phyloP scores from a whole-genome alignment of 2,888 invertebrate species.

The Epirrhoe alternata region DNA sequence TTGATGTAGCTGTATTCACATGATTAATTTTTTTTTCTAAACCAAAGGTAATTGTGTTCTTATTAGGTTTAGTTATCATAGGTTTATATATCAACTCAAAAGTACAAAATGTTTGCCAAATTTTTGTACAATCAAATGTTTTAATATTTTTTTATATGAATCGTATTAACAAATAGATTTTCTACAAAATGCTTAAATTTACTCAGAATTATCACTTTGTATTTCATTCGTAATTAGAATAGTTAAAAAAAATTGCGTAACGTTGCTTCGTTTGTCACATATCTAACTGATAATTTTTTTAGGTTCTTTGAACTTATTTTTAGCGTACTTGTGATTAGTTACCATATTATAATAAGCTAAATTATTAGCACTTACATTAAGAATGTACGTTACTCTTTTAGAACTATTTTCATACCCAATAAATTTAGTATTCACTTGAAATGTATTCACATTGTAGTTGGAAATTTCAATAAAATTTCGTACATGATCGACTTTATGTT shows the following conservation, averaged over 20 bases:
- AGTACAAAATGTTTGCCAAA: slow-evolving; percentile 73
- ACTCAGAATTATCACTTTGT: slow-evolving; percentile 26
- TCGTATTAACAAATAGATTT: slow-evolving; percentile 24
- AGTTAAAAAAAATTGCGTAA: slow-evolving; percentile 24
- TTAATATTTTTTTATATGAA: slow-evolving; percentile 25
- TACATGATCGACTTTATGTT: slow-evolving; percentile 58
- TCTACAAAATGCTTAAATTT: slow-evolving; percentile 25
- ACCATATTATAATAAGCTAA: slow-evolving; percentile 39
- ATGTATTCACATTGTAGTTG: slow-evolving; percentile 60
- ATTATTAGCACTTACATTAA: slow-evolving; percentile 48
- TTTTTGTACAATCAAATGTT: slow-evolving; percentile 51
- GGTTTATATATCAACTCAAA: slow-evolving; percentile 47
- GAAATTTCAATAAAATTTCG: slow-evolving; percentile 65
- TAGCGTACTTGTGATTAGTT: slow-evolving; percentile 47
- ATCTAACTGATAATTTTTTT: slow-evolving; percentile 54
- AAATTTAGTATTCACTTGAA: slow-evolving; percentile 80
- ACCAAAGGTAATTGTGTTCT: slow-evolving; percentile 60
- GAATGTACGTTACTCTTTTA: slow-evolving; percentile 68
- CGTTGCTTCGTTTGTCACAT: slow-evolving; percentile 52
- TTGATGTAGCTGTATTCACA: slow-evolving; percentile 20
- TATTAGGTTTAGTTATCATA: slow-evolving; percentile 40
- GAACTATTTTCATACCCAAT: slow-evolving; percentile 78
- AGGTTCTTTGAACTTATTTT: slow-evolving; percentile 46
- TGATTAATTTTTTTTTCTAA: slow-evolving; percentile 32
- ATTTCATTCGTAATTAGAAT: slow-evolving; percentile 20